phyloP scores from a whole-genome alignment of 2,888 invertebrate genomes.

The Leptopilina drosophilae region DNA sequence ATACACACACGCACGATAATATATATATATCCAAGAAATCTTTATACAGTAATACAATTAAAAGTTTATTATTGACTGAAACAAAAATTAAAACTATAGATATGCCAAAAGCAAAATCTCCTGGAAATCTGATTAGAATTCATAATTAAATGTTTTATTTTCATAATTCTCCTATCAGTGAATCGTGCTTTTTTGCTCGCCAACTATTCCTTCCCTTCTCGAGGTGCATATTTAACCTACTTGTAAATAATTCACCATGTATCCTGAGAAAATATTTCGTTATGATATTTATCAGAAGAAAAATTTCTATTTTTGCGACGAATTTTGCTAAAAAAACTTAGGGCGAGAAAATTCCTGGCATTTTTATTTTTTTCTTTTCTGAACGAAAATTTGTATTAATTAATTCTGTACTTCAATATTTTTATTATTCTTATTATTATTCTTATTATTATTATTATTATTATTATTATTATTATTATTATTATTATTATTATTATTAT shows the following conservation, averaged over 20 bases:
- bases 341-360: no score
- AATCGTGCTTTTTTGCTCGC: conserved; percentile 23
- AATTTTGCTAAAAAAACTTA: no score
- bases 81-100: conserved; percentile 5
- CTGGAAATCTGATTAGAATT: conserved; percentile 33
- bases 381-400: no score
- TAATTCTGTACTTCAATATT: no score
- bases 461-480: no score
- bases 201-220: neutral
- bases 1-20: conserved; percentile 42
- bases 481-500: no score
- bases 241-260: neutral
- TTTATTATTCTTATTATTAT: no score
- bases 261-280: neutral
- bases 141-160: conserved; percentile 16
- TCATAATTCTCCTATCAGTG: conserved; percentile 20
- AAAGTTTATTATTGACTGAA: neutral
- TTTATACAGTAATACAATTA: neutral
- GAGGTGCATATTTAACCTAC: neutral
- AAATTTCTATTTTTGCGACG: no score
- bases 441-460: no score
- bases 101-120: conserved; percentile 27
- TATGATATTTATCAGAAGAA: no score
- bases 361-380: no score
- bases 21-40: neutral